phyloP scores from a whole-genome alignment of 2,113 vertebrate genomes.

The Hydrochoerus hydrochaeris region DNA sequence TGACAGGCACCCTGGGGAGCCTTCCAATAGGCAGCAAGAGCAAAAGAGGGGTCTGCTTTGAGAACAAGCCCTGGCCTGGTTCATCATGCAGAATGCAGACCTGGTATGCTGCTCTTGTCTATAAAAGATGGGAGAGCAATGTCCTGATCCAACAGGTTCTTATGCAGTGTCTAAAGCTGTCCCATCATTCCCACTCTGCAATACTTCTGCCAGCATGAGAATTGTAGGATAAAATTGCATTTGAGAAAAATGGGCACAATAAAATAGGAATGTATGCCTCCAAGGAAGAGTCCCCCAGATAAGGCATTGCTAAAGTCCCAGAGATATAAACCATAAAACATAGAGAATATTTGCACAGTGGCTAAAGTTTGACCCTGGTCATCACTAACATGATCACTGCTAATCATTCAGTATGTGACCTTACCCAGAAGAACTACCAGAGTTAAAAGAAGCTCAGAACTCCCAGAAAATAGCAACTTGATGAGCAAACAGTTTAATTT shows the following conservation, averaged over 20 bases:
- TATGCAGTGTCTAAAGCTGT: background rate
- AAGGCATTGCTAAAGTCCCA: background rate
- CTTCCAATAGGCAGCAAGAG: background rate
- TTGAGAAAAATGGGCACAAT: constrained; percentile 70
- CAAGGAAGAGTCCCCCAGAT: constrained; percentile 29
- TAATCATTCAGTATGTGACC: constrained; percentile 49
- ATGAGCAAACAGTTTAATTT: constrained; percentile 62
- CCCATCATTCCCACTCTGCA: background rate
- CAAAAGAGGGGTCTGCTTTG: background rate
- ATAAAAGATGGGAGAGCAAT: background rate
- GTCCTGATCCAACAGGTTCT: background rate
- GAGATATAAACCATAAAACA: constrained; percentile 8
- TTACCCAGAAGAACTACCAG: background rate
- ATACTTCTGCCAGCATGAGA: background rate
- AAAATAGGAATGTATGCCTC: constrained; percentile 41
- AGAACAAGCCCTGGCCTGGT: background rate
- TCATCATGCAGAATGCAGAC: background rate
- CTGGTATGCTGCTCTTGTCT: background rate
- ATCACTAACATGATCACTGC: constrained; percentile 20
- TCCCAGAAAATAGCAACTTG: constrained; percentile 46
- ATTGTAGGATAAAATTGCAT: constrained; percentile 2
- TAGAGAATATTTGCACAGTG: background rate
- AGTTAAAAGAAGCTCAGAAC: constrained; percentile 55
- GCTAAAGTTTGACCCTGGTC: constrained; percentile 15
- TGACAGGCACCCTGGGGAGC: constrained; percentile 63